Conservation (phyloP, 2,888 invertebrate species). For the Chelonus formosanus region DNA sequence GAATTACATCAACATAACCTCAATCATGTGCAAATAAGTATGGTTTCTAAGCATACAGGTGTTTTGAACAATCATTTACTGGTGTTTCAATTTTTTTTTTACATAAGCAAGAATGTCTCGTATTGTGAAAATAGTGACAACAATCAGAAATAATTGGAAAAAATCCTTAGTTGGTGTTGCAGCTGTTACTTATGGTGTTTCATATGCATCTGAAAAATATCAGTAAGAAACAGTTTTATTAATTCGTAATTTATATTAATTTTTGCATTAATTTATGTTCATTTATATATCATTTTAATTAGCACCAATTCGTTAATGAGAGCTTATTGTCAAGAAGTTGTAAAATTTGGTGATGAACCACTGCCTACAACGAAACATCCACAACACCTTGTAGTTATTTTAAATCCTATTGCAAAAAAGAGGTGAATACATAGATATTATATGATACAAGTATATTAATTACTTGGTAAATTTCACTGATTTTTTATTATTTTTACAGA, state of each 20-base stretch:
- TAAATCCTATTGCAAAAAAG: conserved; percentile 91
- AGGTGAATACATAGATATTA: conserved; percentile 63
- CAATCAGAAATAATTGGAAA: conserved; percentile 87
- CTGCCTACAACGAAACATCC: conserved; percentile 71
- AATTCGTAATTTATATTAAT: conserved; percentile 23
- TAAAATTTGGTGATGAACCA: conserved; percentile 74
- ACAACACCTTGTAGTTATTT: conserved; percentile 82
- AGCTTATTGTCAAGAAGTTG: conserved; percentile 80
- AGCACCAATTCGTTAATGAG: conserved; percentile 83
- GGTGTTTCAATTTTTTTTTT: too few species aligned
- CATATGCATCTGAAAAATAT: conserved; percentile 76
- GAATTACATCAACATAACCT: too few species aligned
- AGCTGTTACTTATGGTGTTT: conserved; percentile 75
- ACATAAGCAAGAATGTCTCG: conserved; percentile 38
- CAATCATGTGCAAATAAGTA: too few species aligned
- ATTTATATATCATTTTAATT: conserved; percentile 20
- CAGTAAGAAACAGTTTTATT: conserved; percentile 69
- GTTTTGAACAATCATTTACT: too few species aligned
- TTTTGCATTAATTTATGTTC: conserved; percentile 23
- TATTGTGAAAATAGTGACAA: conserved; percentile 72
- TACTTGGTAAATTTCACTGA: too few species aligned
- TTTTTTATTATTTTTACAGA: conserved; percentile 56
- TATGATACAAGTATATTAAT: too few species aligned
- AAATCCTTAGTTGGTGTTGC: conserved; percentile 79
- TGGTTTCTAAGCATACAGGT: too few species aligned